Conservation (phyloP, 2,797 vertebrate species). For the Muscicapa comitata region DNA sequence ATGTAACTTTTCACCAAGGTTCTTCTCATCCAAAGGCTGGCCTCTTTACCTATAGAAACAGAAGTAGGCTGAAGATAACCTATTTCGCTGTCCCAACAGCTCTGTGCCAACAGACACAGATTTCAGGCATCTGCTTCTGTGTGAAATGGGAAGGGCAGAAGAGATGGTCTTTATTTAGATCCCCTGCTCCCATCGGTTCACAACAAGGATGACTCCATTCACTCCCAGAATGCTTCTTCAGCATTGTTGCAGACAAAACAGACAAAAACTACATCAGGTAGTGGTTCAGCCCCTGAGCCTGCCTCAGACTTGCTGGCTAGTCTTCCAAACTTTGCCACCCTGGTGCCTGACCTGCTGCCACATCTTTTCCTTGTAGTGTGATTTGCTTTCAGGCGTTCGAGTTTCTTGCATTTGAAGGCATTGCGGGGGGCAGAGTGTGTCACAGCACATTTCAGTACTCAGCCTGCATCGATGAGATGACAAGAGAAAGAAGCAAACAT, state of each 20-base stretch:
- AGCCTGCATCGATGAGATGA: background rate
- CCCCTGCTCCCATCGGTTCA: fast-evolving
- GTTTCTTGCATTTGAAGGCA: background rate
- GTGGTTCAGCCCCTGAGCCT: background rate
- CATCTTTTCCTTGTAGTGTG: background rate
- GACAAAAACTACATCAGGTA: background rate
- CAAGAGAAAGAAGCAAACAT: background rate
- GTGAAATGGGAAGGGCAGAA: background rate
- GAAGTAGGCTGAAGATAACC: background rate
- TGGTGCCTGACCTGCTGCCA: background rate
- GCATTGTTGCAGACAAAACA: background rate
- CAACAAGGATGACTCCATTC: background rate
- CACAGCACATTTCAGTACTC: background rate
- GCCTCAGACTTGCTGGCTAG: background rate
- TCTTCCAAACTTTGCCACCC: background rate
- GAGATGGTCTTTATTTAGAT: background rate
- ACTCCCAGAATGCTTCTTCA: background rate
- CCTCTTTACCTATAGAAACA: background rate
- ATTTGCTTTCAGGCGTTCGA: background rate
- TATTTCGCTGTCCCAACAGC: background rate
- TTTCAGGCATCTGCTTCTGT: background rate
- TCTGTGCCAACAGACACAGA: background rate
- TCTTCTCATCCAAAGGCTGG: background rate
- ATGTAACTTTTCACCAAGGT: background rate
- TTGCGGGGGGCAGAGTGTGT: fast-evolving